Evolutionary conservation across 2,888 invertebrate genomes (phyloP).

Genomic region (Archaeoteleia sp.): DNA sequence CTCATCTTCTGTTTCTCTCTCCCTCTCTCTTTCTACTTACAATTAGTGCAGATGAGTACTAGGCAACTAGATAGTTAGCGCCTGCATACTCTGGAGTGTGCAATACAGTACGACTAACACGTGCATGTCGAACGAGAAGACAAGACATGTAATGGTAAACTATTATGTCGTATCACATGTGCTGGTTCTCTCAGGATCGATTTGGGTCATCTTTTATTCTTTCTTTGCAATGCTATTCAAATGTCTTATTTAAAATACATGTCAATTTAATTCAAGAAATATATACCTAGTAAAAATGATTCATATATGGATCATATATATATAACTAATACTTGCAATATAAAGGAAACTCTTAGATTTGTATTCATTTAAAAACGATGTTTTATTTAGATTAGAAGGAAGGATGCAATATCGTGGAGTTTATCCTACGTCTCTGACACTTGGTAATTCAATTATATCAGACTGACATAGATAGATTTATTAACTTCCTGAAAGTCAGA

Average conservation of each 20-base stretch:
- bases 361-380: no score
- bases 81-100: slow-evolving; percentile 27
- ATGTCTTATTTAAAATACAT: slow-evolving; percentile 18
- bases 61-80: slow-evolving; percentile 40
- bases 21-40: slow-evolving; percentile 28
- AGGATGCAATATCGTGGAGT: no score
- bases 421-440: no score
- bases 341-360: no score
- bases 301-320: no score
- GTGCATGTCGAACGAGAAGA: slow-evolving; percentile 21
- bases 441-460: no score
- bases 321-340: no score
- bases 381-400: no score
- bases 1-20: slow-evolving; percentile 1
- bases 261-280: slow-evolving; percentile 5
- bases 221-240: slow-evolving; percentile 4
- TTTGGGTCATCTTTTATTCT: slow-evolving; percentile 27
- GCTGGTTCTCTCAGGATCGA: slow-evolving; percentile 29
- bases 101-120: slow-evolving; percentile 23
- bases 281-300: slow-evolving; percentile 2
- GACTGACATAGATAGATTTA: no score
- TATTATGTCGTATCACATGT: slow-evolving; percentile 30
- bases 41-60: slow-evolving; percentile 37
- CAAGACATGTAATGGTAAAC: slow-evolving; percentile 32
- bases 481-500: not conserved